Evolutionary conservation across 2,113 vertebrate genomes (phyloP).

Genomic region (Gracilinanus agilis): DNA sequence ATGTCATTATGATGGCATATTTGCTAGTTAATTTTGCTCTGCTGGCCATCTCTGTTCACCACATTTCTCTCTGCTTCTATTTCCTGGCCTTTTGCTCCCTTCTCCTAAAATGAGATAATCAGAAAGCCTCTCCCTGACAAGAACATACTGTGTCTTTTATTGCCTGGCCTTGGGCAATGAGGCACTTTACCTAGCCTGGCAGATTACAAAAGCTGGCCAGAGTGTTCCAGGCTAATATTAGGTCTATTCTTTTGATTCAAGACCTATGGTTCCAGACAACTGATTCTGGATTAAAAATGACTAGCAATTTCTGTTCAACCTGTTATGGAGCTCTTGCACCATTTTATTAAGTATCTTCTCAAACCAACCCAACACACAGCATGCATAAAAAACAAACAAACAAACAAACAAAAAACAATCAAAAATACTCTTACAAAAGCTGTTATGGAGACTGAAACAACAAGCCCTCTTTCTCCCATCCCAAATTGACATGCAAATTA

Average conservation of each 20-base stretch:
- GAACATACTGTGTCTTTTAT: neutral
- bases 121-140: neutral
- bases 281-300: neutral
- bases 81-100: neutral
- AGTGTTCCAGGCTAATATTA: neutral
- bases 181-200: neutral
- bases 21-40: neutral
- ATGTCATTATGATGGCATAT: neutral
- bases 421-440: neutral
- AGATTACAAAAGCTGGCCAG: neutral
- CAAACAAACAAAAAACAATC: neutral
- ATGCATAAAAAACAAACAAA: neutral
- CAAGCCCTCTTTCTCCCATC: neutral
- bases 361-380: too few relatives aligned
- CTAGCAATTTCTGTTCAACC: neutral
- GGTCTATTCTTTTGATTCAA: neutral
- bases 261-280: neutral
- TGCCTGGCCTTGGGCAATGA: neutral
- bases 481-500: neutral
- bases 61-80: neutral
- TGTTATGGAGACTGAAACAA: neutral
- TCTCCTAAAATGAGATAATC: neutral
- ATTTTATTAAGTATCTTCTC: neutral
- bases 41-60: neutral
- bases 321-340: neutral